phyloP scores from a whole-genome alignment of 1,140 invertebrate genomes.

The Drosophila lacertosa region DNA sequence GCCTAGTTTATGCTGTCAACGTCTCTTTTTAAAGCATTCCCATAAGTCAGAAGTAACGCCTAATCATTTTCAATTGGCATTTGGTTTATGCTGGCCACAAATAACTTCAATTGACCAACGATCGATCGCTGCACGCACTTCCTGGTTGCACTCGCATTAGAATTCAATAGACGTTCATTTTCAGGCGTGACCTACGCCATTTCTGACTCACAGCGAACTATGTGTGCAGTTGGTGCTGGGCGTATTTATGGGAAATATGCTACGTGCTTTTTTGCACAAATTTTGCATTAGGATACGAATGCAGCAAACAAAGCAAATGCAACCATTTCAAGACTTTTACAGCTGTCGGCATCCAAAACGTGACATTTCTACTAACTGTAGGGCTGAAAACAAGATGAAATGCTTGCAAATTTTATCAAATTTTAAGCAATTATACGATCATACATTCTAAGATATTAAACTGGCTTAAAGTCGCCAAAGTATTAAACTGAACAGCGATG shows the following conservation, averaged over 20 bases:
- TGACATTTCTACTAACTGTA: slow-evolving; percentile 28
- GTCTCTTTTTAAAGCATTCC: slow-evolving; percentile 16
- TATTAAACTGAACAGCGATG: too few relatives aligned
- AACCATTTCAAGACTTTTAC: slow-evolving; percentile 9
- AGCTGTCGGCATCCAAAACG: slow-evolving; percentile 20
- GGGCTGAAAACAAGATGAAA: slow-evolving; percentile 15
- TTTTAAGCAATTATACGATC: neutral
- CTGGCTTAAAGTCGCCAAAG: neutral
- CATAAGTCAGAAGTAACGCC: slow-evolving; percentile 16
- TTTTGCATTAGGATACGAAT: slow-evolving; percentile 64
- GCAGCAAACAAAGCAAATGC: slow-evolving; percentile 24
- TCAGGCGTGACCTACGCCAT: slow-evolving; percentile 43
- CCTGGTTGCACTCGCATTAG: slow-evolving; percentile 70
- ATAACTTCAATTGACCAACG: slow-evolving; percentile 68
- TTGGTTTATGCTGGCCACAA: slow-evolving; percentile 48
- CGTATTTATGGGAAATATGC: slow-evolving; percentile 59
- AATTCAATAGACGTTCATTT: slow-evolving; percentile 69
- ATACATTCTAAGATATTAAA: neutral
- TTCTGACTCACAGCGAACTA: slow-evolving; percentile 2
- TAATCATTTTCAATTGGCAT: slow-evolving; percentile 64
- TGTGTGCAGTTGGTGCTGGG: neutral
- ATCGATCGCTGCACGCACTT: slow-evolving; percentile 71
- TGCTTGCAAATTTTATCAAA: slow-evolving; percentile 5
- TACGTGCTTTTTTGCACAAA: slow-evolving; percentile 63
- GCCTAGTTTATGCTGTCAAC: slow-evolving; percentile 49